These are phyloP conservation scores for Hycleus cichorii DNA, from an alignment of 1,140 invertebrate genomes.

Conservation along the genomic window DNA sequence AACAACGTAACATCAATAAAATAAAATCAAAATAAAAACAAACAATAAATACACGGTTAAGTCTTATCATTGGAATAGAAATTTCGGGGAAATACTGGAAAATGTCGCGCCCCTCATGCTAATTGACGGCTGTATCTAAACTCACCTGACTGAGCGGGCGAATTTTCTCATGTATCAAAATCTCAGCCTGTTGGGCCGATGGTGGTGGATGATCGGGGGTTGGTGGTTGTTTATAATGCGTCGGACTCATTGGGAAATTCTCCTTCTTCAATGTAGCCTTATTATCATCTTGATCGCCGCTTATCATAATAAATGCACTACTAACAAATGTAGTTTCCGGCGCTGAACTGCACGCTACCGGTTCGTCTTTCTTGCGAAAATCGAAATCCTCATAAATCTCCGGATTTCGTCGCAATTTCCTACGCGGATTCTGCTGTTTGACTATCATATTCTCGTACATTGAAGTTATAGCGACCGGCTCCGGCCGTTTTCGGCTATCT, in stretches of 20 bases:
- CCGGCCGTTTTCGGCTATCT: conserved; percentile 43
- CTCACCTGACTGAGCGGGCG: conserved; percentile 80
- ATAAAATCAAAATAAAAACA: neutral
- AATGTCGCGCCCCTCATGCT: conserved; percentile 15
- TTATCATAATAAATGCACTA: conserved; percentile 48
- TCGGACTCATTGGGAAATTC: conserved; percentile 65
- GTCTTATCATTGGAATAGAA: conserved; percentile 1
- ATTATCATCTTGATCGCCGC: conserved; percentile 25
- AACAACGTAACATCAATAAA: conserved; percentile 17
- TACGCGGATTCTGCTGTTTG: conserved; percentile 62
- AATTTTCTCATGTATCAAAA: conserved; percentile 84
- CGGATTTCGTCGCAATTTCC: conserved; percentile 58
- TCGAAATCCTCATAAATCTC: conserved; percentile 56
- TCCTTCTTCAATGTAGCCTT: conserved; percentile 16
- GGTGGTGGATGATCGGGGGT: conserved; percentile 92
- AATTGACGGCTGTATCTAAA: conserved; percentile 12
- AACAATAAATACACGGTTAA: conserved; percentile 4
- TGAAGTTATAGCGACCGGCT: conserved; percentile 64
- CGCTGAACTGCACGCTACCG: conserved; percentile 33
- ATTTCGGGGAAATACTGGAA: neutral
- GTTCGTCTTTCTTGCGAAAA: conserved; percentile 39
- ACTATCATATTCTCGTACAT: conserved; percentile 65
- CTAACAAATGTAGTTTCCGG: conserved; percentile 48
- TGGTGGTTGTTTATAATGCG: conserved; percentile 84
- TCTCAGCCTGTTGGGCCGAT: conserved; percentile 81